These are phyloP conservation scores for Aselliscus stoliczkanus DNA, from an alignment of 2,797 vertebrate species.

Conservation along the genomic window DNA sequence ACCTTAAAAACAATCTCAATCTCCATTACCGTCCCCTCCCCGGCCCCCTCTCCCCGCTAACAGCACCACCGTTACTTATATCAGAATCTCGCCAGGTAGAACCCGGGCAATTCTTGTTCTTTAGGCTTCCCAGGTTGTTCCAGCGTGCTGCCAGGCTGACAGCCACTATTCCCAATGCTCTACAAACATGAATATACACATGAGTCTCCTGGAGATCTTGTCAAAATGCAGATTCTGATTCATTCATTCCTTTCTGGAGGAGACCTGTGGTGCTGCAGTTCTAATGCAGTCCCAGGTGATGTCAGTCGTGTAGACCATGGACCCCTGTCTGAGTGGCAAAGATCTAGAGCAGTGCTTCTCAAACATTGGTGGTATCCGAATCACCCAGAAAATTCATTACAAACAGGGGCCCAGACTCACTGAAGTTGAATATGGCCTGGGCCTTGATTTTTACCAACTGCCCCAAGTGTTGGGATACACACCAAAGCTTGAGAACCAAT, in stretches of 20 bases:
- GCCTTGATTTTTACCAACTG: background rate
- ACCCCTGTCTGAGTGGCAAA: background rate
- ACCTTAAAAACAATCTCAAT: background rate
- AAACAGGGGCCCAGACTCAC: background rate
- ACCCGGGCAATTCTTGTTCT: background rate
- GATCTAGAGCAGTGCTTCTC: background rate
- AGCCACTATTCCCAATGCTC: fast-evolving
- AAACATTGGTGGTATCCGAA: background rate
- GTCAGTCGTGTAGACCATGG: fast-evolving
- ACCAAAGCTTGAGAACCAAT: background rate
- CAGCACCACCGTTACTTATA: too few species aligned
- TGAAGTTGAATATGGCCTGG: background rate
- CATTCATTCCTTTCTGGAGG: background rate
- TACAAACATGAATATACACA: background rate
- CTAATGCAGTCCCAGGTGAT: background rate
- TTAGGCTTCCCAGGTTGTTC: background rate
- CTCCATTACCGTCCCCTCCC: too few species aligned
- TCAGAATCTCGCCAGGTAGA: background rate
- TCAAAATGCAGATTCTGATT: background rate
- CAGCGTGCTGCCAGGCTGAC: background rate
- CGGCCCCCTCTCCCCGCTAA: too few species aligned
- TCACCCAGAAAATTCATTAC: background rate
- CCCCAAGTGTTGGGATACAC: background rate
- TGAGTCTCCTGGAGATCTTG: background rate
- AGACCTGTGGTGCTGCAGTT: background rate